A percentile compares a stretch with the other conserved stretches of the same genome.
Evolutionary conservation across 1,140 invertebrate species (phyloP).

Genomic region (Ostrea denselamellosa): DNA sequence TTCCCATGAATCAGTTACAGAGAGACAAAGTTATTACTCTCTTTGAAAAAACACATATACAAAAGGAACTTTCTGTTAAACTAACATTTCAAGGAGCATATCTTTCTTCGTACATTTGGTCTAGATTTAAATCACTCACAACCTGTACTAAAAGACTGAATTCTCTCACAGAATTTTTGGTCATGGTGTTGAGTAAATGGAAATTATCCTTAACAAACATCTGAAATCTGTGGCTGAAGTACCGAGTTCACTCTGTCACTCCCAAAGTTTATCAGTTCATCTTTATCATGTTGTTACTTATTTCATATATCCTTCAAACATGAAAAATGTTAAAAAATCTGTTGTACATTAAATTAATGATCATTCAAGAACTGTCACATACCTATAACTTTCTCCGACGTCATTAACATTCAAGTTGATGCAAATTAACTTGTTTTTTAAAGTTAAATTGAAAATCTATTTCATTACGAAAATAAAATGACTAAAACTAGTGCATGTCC

Average conservation of each 20-base stretch:
- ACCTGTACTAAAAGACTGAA: not conserved
- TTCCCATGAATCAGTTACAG: too few relatives aligned
- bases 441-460: too few relatives aligned
- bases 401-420: too few relatives aligned
- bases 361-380: not conserved
- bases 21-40: too few relatives aligned
- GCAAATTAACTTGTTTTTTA: too few relatives aligned
- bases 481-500: too few relatives aligned
- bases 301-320: conserved; percentile 7
- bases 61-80: not conserved
- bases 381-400: not conserved
- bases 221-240: not conserved
- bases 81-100: not conserved
- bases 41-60: too few relatives aligned
- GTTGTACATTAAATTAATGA: not conserved
- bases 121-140: not conserved
- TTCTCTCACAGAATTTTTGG: not conserved
- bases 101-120: not conserved
- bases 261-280: not conserved
- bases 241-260: conserved; percentile 8
- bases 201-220: conserved; percentile 34
- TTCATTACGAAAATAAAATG: too few relatives aligned
- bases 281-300: not conserved
- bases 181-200: conserved; percentile 16
- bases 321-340: not conserved